Evolutionary conservation across 2,888 invertebrate genomes (phyloP).

Genomic region (Thymelicus acteon): DNA sequence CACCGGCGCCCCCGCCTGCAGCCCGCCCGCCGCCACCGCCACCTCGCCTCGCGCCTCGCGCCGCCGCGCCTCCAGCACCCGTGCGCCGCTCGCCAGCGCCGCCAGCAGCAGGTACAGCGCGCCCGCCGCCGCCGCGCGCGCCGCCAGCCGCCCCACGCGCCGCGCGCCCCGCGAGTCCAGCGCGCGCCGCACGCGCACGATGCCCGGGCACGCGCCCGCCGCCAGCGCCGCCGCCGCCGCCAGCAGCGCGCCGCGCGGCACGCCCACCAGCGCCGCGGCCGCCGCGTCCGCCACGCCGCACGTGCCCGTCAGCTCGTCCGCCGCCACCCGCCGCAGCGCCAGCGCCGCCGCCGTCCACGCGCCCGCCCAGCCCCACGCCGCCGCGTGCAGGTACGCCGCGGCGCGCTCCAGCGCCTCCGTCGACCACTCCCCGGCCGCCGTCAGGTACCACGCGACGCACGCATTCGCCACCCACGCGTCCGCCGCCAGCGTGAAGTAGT

Average conservation of each 20-base stretch:
- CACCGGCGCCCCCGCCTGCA: constrained; percentile 69
- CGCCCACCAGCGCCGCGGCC: constrained; percentile 85
- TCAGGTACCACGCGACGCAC: constrained; percentile 95
- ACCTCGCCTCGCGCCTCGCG: constrained; percentile 75
- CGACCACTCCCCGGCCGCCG: constrained; percentile 96
- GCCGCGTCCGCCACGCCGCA: constrained; percentile 89
- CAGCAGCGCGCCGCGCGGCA: constrained; percentile 86
- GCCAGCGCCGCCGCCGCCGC: constrained; percentile 89
- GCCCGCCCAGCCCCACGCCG: constrained; percentile 95
- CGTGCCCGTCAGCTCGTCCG: constrained; percentile 92
- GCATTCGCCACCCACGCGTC: constrained; percentile 95
- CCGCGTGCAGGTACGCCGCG: constrained; percentile 93
- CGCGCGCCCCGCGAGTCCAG: constrained; percentile 85
- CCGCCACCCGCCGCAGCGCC: constrained; percentile 90
- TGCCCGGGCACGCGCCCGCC: constrained; percentile 89
- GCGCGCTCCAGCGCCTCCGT: constrained; percentile 95
- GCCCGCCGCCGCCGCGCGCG: constrained; percentile 91
- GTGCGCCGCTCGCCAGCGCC: constrained; percentile 88
- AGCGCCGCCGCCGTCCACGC: constrained; percentile 93
- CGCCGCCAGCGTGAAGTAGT: constrained; percentile 92
- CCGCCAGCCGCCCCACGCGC: constrained; percentile 88
- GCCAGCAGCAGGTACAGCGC: constrained; percentile 91
- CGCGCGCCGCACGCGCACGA: constrained; percentile 89
- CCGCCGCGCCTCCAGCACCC: constrained; percentile 85
- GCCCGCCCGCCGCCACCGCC: constrained; percentile 74